phyloP scores from a whole-genome alignment of 1,140 invertebrate species.

The Triops cancriformis region DNA sequence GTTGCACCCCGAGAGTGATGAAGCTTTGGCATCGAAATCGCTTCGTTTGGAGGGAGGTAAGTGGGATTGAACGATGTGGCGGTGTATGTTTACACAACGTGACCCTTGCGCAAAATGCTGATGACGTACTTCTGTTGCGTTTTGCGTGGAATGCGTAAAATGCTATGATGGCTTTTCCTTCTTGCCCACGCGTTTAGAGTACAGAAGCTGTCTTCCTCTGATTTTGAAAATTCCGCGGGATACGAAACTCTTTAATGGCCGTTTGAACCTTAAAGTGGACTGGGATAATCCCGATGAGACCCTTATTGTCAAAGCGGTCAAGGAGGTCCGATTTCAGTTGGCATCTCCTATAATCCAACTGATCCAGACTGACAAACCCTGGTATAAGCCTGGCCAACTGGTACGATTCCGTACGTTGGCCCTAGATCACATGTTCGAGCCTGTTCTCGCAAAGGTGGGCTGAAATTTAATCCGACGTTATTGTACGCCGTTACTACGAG shows the following conservation, averaged over 20 bases:
- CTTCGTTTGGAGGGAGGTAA: conserved; percentile 18
- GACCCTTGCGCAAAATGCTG: not conserved
- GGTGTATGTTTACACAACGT: not conserved
- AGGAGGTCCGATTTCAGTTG: not conserved
- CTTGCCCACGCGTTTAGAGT: not conserved
- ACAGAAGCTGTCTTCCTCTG: not conserved
- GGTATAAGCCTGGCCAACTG: conserved; percentile 55
- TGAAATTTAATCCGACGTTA: not conserved
- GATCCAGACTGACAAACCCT: conserved; percentile 46
- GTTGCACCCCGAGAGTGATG: not conserved
- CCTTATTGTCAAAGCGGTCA: not conserved
- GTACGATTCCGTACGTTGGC: conserved; percentile 48
- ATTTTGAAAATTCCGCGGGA: not conserved
- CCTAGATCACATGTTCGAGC: conserved; percentile 44
- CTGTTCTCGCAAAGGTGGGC: conserved; percentile 42
- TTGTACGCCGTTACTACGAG: not conserved
- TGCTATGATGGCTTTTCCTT: not conserved
- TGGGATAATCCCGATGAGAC: conserved; percentile 8
- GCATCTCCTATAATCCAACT: conserved; percentile 39
- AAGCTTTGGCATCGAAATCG: not conserved
- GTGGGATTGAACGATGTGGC: not conserved
- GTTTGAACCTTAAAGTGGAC: not conserved
- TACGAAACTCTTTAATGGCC: not conserved
- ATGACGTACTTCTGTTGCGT: not conserved
- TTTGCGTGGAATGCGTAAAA: not conserved